Evolutionary conservation across 2,797 vertebrate genomes (phyloP), one percentile per base, ranked within the genome.

Genomic region (Chanos chanos): DNA sequence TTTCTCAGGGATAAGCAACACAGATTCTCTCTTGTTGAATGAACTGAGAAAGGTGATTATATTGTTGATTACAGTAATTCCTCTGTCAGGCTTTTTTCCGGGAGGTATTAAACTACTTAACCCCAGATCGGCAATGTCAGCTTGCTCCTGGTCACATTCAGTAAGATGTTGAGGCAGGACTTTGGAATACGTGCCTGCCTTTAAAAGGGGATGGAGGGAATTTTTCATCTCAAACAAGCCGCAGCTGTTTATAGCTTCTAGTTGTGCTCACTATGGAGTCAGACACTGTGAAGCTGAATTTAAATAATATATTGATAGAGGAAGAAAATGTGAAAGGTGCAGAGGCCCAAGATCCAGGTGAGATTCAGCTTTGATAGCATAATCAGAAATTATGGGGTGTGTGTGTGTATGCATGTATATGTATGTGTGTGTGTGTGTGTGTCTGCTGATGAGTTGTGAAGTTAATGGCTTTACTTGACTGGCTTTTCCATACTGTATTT

Each of bases 1-100:
- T 87, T 87, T 89, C 86, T 87, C 85, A 84, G 73, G 84, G 86
- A 87, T 84, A 91, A 80, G 73, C 76, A 78, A 86, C 81, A 85
- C 81, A 66, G 1, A 68, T 70, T 73, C 66, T 51, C 70, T 70
- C 22, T 16, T 51, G 58, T 50, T 54, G 3, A 27, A 34, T 40
- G 15, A 61, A 49, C 4, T 55, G 36, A 55, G 8, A 48, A 57
- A 24, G 27, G 7, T 25, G 40, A 70, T 79, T 64, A 74, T 75
- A 66, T 75, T 65, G 68, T 75, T 66, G 51, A 63, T 72, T 59
- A 91, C 87, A 92, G 83, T 83, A 61, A 78, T 61, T 78, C 80
- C 85, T 88, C 84, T 90, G 88, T 92, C 64, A 76, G 76, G 64
- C 34, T 54, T 73, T 88, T 86, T 86, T 89, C 25, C 16, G 4